Conservation (phyloP, 1,140 invertebrate genomes). For the Drosophila busckii region DNA sequence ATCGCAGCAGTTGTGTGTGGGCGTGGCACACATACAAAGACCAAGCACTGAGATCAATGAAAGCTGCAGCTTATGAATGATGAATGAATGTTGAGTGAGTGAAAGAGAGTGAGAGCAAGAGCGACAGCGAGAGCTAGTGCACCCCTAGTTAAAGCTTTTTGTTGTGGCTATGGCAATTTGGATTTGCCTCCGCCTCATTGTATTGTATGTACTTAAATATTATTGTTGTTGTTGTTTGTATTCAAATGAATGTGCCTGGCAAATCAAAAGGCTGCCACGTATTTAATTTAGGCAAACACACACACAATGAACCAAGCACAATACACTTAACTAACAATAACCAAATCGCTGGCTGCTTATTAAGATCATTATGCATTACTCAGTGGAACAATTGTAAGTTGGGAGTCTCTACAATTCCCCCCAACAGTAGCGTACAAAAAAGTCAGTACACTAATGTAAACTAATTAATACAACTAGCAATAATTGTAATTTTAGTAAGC, state of each 20-base stretch:
- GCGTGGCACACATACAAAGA: slow-evolving; percentile 4
- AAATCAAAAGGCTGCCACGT: slow-evolving; percentile 49
- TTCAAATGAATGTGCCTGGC: slow-evolving; percentile 54
- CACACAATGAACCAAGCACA: slow-evolving; percentile 10
- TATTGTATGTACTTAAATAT: not conserved
- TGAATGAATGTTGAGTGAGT: slow-evolving; percentile 1
- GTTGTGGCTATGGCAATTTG: too few relatives aligned
- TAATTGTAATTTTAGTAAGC: too few relatives aligned
- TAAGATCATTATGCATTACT: too few relatives aligned
- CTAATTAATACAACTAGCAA: too few relatives aligned
- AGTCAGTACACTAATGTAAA: too few relatives aligned
- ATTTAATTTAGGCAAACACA: slow-evolving; percentile 27
- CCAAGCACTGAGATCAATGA: slow-evolving; percentile 23
- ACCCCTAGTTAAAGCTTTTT: too few relatives aligned
- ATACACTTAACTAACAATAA: slow-evolving; percentile 54
- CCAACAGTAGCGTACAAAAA: too few relatives aligned
- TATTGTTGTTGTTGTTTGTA: slow-evolving; percentile 26
- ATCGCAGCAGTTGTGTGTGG: not conserved
- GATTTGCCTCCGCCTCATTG: too few relatives aligned
- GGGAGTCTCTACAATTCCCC: too few relatives aligned
- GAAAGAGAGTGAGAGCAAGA: not conserved
- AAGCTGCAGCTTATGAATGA: slow-evolving; percentile 21
- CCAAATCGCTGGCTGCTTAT: too few relatives aligned
- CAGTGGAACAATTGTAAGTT: too few relatives aligned
- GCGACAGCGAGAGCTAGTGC: not conserved